phyloP scores from a whole-genome alignment of 2,113 vertebrate species.

The Urocolius indicus region DNA sequence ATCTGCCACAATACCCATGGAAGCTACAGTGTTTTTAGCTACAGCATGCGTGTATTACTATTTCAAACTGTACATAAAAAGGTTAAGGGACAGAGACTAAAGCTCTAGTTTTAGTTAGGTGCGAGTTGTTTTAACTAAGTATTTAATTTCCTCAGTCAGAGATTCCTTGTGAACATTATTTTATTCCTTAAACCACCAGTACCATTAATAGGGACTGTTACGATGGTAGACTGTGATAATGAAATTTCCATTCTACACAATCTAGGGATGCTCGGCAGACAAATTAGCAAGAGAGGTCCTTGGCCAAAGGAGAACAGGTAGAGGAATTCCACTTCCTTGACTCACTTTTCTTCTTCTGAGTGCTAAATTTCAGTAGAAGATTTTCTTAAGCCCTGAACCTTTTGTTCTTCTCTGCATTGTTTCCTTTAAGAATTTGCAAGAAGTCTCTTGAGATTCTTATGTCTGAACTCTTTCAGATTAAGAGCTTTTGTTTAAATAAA shows the following conservation, averaged over 20 bases:
- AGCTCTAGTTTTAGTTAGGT: neutral
- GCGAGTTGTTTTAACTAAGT: neutral
- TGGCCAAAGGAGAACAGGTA: neutral
- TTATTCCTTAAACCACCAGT: neutral
- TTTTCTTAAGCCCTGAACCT: neutral
- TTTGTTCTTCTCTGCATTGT: constrained; percentile 10
- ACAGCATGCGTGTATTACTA: neutral
- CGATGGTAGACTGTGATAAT: neutral
- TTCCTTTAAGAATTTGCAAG: constrained; percentile 7
- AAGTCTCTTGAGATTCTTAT: neutral
- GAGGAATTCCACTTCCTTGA: neutral
- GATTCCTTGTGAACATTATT: neutral
- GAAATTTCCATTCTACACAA: neutral
- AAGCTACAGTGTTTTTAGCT: neutral
- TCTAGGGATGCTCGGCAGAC: neutral
- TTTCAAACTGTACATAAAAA: neutral
- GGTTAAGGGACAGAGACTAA: neutral
- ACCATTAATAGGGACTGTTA: neutral
- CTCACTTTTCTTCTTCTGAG: neutral
- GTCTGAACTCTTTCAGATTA: neutral
- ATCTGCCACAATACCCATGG: neutral
- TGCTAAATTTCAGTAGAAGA: neutral
- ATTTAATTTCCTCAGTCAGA: neutral
- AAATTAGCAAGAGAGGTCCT: neutral
- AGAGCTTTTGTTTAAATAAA: constrained; percentile 49